Percentiles rank a stretch among this genome's conserved stretches.
Evolutionary conservation across 1,140 invertebrate species (phyloP).

Genomic region (Probaryconus sp.): DNA sequence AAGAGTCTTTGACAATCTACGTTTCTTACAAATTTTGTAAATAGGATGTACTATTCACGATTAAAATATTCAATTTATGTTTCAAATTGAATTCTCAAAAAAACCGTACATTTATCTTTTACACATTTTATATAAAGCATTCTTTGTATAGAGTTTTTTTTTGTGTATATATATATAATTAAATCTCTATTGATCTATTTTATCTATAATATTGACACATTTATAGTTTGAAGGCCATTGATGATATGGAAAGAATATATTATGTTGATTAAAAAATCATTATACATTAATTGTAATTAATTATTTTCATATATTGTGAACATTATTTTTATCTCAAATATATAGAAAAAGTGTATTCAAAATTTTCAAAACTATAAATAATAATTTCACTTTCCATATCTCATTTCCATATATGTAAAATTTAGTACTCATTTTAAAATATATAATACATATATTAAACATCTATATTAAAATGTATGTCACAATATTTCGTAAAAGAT

Average conservation of each 20-base stretch:
- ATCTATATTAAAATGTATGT: too few relatives aligned
- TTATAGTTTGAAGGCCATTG: conserved; percentile 22
- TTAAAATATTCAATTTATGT: conserved; percentile 14
- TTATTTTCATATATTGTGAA: too few relatives aligned
- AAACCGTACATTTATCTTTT: conserved; percentile 3
- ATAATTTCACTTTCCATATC: too few relatives aligned
- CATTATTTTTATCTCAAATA: too few relatives aligned
- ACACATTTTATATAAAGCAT: neutral
- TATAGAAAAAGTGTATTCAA: too few relatives aligned
- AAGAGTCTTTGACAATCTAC: conserved; percentile 41
- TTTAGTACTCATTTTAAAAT: too few relatives aligned
- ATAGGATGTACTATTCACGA: conserved; percentile 11
- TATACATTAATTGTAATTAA: too few relatives aligned
- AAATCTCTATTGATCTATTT: conserved; percentile 2
- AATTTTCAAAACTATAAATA: too few relatives aligned
- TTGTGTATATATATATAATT: conserved; percentile 6
- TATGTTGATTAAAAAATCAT: too few relatives aligned
- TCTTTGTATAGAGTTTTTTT: neutral
- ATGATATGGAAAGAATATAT: conserved; percentile 9
- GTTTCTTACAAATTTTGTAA: conserved; percentile 22
- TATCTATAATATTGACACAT: conserved; percentile 27
- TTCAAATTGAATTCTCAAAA: neutral
- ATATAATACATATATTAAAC: too few relatives aligned
- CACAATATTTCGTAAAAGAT: too few relatives aligned
- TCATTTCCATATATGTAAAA: too few relatives aligned